A percentile compares a stretch with the other conserved stretches of the same genome.
Evolutionary conservation across 2,113 vertebrate genomes (phyloP).

Genomic region (Tyto alba): DNA sequence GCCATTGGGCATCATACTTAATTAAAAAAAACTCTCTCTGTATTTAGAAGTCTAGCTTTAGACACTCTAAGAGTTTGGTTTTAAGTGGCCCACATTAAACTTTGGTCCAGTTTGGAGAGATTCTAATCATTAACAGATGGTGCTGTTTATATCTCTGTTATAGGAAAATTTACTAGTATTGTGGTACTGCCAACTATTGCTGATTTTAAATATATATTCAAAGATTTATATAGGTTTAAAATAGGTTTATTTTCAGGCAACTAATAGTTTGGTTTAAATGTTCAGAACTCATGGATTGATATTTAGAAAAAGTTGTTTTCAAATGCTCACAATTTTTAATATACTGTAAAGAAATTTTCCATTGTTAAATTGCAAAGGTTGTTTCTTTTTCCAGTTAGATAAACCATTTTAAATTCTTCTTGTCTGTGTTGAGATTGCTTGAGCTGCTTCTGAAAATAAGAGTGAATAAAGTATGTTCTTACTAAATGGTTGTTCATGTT

Average conservation of each 20-base stretch:
- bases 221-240: not conserved
- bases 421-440: not conserved
- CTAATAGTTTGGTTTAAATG: not conserved
- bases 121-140: not conserved
- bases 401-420: not conserved
- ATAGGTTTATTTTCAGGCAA: not conserved
- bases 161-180: not conserved
- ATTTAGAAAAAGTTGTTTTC: not conserved
- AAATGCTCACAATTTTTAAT: not conserved
- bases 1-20: not conserved
- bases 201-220: not conserved
- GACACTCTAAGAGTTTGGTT: not conserved
- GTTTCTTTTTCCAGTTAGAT: not conserved
- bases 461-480: not conserved
- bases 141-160: not conserved
- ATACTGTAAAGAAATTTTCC: not conserved
- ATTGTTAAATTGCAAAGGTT: not conserved
- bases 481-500: not conserved
- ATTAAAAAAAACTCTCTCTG: not conserved
- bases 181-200: not conserved
- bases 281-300: not conserved
- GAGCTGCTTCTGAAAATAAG: not conserved
- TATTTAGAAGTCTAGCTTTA: not conserved
- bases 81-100: not conserved
- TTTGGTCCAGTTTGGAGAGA: not conserved